These are phyloP conservation scores for Peromyscus leucopus DNA, from an alignment of 2,113 vertebrate genomes.

Conservation along the genomic window DNA sequence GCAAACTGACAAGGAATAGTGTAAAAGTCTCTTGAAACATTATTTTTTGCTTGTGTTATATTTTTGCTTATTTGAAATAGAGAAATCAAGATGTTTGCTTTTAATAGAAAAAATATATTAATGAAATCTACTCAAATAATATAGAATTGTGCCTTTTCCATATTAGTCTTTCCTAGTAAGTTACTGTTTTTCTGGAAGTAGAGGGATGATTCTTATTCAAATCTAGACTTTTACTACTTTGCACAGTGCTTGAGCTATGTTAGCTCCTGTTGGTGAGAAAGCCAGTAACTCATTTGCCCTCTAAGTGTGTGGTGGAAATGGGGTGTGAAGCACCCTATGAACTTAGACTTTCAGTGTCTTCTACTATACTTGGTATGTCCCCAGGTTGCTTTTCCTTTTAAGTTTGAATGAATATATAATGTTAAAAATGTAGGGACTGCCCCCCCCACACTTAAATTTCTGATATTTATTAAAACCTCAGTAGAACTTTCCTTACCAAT, in stretches of 20 bases:
- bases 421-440: neutral
- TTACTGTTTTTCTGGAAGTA: constrained; percentile 50
- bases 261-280: neutral
- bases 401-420: neutral
- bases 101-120: constrained; percentile 14
- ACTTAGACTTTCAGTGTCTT: neutral
- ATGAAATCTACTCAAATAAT: constrained; percentile 29
- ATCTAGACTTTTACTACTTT: neutral
- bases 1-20: neutral
- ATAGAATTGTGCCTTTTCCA: neutral
- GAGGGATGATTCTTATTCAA: neutral
- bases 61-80: constrained; percentile 37
- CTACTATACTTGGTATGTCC: neutral
- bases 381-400: neutral
- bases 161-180: neutral
- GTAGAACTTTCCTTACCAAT: neutral
- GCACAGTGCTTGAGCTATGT: neutral
- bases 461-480: neutral
- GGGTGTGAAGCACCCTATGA: neutral
- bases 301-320: neutral
- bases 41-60: neutral
- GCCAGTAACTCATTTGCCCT: neutral
- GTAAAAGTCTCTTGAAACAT: neutral
- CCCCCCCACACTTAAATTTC: neutral
- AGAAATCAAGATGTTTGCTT: constrained; percentile 34